Evolutionary conservation across 2,888 invertebrate species (phyloP), one percentile per base, ranked within the genome.

Genomic region (Ormyrus nitidulus): DNA sequence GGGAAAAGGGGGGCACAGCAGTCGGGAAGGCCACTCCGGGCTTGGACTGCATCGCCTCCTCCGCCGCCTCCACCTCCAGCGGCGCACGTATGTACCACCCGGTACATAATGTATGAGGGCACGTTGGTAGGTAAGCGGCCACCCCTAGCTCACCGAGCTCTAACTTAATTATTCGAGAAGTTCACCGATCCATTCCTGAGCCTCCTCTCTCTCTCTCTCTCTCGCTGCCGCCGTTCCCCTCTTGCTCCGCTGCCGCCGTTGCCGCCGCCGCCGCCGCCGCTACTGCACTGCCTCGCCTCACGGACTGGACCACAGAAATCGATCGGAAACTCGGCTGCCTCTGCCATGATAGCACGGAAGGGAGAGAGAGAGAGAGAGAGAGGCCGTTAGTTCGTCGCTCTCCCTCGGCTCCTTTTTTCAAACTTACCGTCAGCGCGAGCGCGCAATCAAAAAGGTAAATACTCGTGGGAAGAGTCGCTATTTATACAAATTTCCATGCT

Each of bases 121-220:
- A 87, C 88, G 89, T 88, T 87, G 89, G 88, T 87, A 87, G 88
- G 89, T 89, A 89, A 89, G 88, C 89, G 89, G 87, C 65, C 80
- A 79, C 84, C 87, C 86, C 87, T 84, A 85, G 83, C 86, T 87
- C 87, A 84, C 87, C 74, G 74, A 81, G 79, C 81, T 88, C 89
- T 90, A 90, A 90, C 90, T 90, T 90, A 89, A 90, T 90, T 90
- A 90, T 90, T 90, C 89, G 89, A 90, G 90, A 90, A 90, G 90
- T 90, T 89, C 90, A 88, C 83, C 90, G 88, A 89, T 89, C 89
- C 89, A 88, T 88, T 88, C 88, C 88, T 86, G 84, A 72, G 80
- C 77, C 81, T 71, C 79, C 79, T 58, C 68, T 44, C 64, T 64
- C 78, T 49, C 48, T 11, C 49, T n/a, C 19, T 13, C 44, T 44